These are phyloP conservation scores for Plebejus anna DNA, from an alignment of 2,888 invertebrate genomes.

Conservation along the genomic window DNA sequence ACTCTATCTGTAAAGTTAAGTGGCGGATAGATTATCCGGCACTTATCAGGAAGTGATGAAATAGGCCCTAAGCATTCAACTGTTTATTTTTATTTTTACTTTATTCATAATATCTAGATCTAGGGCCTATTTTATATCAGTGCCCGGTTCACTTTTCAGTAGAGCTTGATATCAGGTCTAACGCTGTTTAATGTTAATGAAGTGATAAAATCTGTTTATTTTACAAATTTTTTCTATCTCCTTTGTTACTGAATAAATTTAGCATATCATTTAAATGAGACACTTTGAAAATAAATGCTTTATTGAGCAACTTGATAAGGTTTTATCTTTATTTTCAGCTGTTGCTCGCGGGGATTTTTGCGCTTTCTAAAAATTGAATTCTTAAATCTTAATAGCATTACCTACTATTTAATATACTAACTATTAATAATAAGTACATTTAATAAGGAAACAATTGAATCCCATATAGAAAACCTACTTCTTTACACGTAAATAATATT, in stretches of 20 bases:
- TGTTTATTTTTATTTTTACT: no score
- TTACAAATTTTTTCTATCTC: constrained; percentile 21
- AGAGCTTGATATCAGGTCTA: constrained; percentile 30
- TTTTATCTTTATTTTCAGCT: background rate
- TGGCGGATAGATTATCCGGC: no score
- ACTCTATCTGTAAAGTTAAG: no score
- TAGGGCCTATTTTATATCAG: background rate
- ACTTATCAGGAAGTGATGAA: no score
- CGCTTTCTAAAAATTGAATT: background rate
- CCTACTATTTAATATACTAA: no score
- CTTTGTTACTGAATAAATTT: constrained; percentile 21
- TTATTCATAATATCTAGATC: background rate
- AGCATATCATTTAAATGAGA: constrained; percentile 13
- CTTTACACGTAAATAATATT: no score
- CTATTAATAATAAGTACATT: no score
- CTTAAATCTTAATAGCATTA: no score
- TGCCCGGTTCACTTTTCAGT: constrained; percentile 20
- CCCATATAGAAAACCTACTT: no score
- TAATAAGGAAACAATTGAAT: no score
- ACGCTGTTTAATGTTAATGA: constrained; percentile 29
- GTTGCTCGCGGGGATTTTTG: background rate
- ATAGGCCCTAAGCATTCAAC: no score
- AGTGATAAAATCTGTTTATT: constrained; percentile 31
- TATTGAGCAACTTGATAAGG: constrained; percentile 3
- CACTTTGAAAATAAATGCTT: constrained; percentile 1